Conservation (phyloP, 2,888 invertebrate species). For the Amphipoea lucens region DNA sequence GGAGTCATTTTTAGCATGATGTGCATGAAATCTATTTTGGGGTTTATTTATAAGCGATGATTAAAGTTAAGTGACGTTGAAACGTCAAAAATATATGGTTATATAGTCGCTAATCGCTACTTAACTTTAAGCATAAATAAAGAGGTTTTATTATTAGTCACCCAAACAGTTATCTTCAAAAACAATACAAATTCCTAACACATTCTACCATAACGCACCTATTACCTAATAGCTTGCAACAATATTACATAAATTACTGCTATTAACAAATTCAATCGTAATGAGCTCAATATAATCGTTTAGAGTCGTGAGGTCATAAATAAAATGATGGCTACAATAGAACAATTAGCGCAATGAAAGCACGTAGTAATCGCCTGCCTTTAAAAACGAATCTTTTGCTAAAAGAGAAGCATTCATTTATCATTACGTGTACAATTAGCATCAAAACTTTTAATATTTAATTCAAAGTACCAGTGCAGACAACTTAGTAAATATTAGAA, state of each 20-base stretch:
- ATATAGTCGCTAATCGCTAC: too few species aligned
- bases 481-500: not conserved
- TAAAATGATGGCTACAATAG: constrained; percentile 18
- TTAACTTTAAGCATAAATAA: not conserved
- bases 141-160: not conserved
- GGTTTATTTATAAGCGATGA: too few species aligned
- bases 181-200: constrained; percentile 12
- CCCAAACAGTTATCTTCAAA: not conserved
- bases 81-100: too few species aligned
- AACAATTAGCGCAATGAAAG: constrained; percentile 37
- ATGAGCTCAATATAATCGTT: constrained; percentile 19
- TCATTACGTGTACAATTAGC: not conserved
- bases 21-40: not conserved
- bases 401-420: not conserved
- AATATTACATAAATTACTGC: constrained; percentile 23
- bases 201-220: not conserved
- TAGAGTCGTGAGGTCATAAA: constrained; percentile 23
- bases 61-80: too few species aligned
- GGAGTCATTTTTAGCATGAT: not conserved
- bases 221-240: constrained; percentile 22
- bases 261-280: constrained; percentile 51
- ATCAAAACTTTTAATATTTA: not conserved
- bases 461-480: not conserved
- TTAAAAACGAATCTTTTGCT: constrained; percentile 19
- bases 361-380: constrained; percentile 42